Evolutionary conservation across 2,113 vertebrate genomes (phyloP).

Genomic region (Gorsachius goisagi): DNA sequence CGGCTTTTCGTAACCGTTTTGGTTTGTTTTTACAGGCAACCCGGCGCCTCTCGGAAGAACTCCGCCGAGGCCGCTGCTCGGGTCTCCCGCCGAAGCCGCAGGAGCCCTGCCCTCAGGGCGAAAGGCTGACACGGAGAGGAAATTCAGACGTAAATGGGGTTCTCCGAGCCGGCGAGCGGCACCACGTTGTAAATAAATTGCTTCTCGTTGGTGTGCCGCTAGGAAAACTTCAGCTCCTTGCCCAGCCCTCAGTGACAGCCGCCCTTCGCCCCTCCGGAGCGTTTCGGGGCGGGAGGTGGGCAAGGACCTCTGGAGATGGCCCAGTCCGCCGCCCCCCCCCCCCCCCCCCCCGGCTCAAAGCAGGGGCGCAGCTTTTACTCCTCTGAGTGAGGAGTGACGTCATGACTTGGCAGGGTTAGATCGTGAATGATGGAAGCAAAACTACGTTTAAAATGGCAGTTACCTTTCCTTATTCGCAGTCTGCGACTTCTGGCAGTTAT

Average conservation of each 20-base stretch:
- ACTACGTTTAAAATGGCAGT: not conserved
- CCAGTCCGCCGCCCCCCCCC: not conserved
- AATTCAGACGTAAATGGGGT: not conserved
- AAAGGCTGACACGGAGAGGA: not conserved
- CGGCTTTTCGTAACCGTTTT: not conserved
- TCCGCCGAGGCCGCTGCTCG: not conserved
- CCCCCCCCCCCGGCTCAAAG: not conserved
- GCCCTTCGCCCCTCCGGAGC: not conserved
- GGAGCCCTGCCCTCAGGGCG: not conserved
- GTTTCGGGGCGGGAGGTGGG: not conserved
- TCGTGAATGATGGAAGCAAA: not conserved
- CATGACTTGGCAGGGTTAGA: not conserved
- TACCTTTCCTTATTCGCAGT: not conserved
- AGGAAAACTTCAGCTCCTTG: not conserved
- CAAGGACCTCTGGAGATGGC: not conserved
- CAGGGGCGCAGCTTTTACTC: not conserved
- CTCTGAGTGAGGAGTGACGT: not conserved
- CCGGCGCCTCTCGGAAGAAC: not conserved
- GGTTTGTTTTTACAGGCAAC: not conserved
- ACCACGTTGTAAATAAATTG: not conserved
- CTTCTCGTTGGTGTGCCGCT: not conserved
- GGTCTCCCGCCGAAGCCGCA: not conserved
- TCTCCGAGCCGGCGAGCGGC: not conserved
- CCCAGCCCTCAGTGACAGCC: not conserved
- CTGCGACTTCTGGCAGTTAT: not conserved